Base-by-base conservation (phyloP, 37 sponge, comb jelly and placozoan genomes). In the Chondrilla cf. caribensis region DNA sequence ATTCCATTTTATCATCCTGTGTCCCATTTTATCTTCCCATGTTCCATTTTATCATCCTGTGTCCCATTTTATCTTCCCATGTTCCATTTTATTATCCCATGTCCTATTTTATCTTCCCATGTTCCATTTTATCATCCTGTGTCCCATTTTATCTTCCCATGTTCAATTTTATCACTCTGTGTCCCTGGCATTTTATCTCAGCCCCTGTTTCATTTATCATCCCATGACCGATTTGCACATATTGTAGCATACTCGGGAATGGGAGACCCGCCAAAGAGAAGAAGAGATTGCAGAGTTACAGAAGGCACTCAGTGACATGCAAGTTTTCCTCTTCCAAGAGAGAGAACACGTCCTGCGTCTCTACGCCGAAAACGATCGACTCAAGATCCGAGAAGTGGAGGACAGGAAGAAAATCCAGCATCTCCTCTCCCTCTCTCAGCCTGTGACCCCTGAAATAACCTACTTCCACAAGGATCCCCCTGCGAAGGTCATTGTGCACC, bases 231-330 rank as follows among this genome's bases (percentile, higher is more conserved):
- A n/a, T n/a, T n/a, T n/a, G n/a, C n/a, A 47, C 11, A 47, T 11
- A 47, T 11, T n/a, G 21, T 84, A 98, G 94, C 97, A 96, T 58
- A 87, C 87, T 54, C 68, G 58, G n/a, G 87, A 96, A 77, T 92
- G 91, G 91, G 93, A 96, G 66, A 84, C 94, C 25, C 72, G 87
- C 47, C 97, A 94, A 62, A 85, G 97, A 54, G 99, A 99, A 59
- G 95, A 96, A 38, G 99, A 99, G 75, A 92, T 99, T 17, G 41
- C 82, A 21, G 97, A 96, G 55, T 84, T 99, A 44, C 99, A 99
- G 70, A 88, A 94, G 66, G 99, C 97, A n/a, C 89, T 99, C 54
- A 99, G 99, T 87, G 99, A 99, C 83, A 94, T 99, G 93, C 99
- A 99, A 82, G 97, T 99, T 60, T 99, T 84, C 57, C 64, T 96